These are phyloP conservation scores for Caenorhabditis angaria DNA, from an alignment of 2,888 invertebrate species.

Conservation along the genomic window DNA sequence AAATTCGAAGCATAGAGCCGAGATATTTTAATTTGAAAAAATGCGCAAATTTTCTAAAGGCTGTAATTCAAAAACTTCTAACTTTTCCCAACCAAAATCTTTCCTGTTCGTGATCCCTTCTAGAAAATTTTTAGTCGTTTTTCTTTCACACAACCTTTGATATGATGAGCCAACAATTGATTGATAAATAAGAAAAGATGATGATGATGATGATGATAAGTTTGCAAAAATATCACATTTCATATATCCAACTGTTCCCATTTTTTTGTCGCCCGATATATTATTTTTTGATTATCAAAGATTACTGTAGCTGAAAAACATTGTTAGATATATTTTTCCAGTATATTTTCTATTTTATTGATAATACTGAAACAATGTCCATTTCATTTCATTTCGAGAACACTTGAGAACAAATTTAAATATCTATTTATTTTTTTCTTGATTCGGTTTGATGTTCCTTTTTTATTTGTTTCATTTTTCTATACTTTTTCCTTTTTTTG, in stretches of 20 bases:
- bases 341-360: no score
- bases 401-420: background rate
- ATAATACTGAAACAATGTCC: no score
- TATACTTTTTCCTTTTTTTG: slow-evolving; percentile 11
- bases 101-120: background rate
- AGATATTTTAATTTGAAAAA: no score
- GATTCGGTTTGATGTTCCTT: background rate
- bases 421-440: background rate
- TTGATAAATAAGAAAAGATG: slow-evolving; percentile 42
- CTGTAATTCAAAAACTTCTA: no score
- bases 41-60: no score
- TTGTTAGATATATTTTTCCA: no score
- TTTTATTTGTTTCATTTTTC: slow-evolving; percentile 6
- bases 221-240: slow-evolving; percentile 4
- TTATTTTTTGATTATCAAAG: slow-evolving; percentile 1
- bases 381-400: background rate
- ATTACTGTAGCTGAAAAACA: background rate
- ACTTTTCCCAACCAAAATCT: background rate
- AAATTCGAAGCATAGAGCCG: no score
- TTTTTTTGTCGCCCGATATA: background rate
- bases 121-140: background rate
- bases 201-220: slow-evolving; percentile 8
- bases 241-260: slow-evolving; percentile 1
- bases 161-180: slow-evolving; percentile 45
- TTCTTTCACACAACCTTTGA: background rate